These are phyloP conservation scores for Catharus bicknelli DNA, from an alignment of 2,113 vertebrate species.

Conservation along the genomic window DNA sequence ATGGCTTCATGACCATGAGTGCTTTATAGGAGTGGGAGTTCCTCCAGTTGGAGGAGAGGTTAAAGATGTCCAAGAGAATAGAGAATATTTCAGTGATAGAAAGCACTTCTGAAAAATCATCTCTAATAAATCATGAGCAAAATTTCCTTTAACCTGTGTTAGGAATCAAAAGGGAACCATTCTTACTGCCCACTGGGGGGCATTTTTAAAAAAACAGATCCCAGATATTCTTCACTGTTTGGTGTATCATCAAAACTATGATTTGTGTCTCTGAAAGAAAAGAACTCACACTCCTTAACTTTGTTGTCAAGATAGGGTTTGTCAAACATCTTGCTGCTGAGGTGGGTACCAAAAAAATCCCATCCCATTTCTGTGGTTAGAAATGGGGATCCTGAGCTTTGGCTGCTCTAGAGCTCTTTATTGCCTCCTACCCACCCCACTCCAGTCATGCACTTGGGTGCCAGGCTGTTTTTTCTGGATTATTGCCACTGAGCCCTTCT, in stretches of 20 bases:
- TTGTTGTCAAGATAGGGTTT: neutral
- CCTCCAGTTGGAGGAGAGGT: neutral
- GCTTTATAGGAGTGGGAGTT: neutral
- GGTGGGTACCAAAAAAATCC: neutral
- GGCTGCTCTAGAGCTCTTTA: neutral
- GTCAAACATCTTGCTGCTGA: neutral
- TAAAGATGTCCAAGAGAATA: neutral
- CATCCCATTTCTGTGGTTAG: neutral
- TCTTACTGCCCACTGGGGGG: neutral
- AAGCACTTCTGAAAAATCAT: neutral
- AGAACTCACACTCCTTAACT: fast-evolving
- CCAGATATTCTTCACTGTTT: neutral
- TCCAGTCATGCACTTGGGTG: fast-evolving
- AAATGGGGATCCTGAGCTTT: fast-evolving
- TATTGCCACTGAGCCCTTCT: fast-evolving
- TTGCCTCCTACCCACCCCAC: fast-evolving
- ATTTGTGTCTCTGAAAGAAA: neutral
- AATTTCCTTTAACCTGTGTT: neutral
- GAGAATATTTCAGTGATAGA: neutral
- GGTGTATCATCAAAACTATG: neutral
- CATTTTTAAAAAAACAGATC: neutral
- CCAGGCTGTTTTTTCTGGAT: neutral
- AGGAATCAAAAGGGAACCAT: neutral
- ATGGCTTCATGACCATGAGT: neutral
- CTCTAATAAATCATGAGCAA: neutral